Percentiles rank a stretch among this genome's conserved stretches.
Conservation (phyloP, 2,113 vertebrate species). For the Heterotis niloticus region DNA sequence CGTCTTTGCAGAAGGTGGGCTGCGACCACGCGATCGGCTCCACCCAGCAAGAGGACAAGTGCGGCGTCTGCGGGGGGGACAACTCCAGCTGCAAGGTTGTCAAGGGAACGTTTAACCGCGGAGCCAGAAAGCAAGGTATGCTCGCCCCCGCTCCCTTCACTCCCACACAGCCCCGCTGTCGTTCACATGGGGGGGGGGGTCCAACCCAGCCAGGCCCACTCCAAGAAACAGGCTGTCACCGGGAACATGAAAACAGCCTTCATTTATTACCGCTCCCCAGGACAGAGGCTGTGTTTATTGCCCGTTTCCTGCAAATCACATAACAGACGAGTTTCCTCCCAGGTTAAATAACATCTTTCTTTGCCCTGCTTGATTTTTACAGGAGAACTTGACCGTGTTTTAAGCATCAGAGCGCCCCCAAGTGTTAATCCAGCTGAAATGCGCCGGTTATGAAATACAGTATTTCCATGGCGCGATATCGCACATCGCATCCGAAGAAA, state of each 20-base stretch:
- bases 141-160: neutral
- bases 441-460: constrained; percentile 10
- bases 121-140: constrained; percentile 83
- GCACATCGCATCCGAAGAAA: neutral
- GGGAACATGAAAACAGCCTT: constrained; percentile 5
- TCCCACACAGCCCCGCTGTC: neutral
- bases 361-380: constrained; percentile 10
- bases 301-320: neutral
- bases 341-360: constrained; percentile 17
- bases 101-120: constrained; percentile 82
- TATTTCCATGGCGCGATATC: constrained; percentile 31
- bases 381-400: neutral
- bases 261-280: neutral
- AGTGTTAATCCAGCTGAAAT: constrained; percentile 25
- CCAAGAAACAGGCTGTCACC: no score
- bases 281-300: neutral
- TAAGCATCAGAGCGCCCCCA: constrained; percentile 50
- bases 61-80: constrained; percentile 90
- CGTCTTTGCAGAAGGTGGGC: constrained; percentile 81
- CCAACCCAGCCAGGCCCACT: no score
- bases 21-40: constrained; percentile 92
- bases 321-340: constrained; percentile 1
- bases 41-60: constrained; percentile 89
- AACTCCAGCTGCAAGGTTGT: constrained; percentile 88
- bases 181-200: no score